A percentile compares a stretch with the other conserved stretches of the same genome.
phyloP scores from a whole-genome alignment of 2,113 vertebrate genomes.

The Lipotes vexillifer region DNA sequence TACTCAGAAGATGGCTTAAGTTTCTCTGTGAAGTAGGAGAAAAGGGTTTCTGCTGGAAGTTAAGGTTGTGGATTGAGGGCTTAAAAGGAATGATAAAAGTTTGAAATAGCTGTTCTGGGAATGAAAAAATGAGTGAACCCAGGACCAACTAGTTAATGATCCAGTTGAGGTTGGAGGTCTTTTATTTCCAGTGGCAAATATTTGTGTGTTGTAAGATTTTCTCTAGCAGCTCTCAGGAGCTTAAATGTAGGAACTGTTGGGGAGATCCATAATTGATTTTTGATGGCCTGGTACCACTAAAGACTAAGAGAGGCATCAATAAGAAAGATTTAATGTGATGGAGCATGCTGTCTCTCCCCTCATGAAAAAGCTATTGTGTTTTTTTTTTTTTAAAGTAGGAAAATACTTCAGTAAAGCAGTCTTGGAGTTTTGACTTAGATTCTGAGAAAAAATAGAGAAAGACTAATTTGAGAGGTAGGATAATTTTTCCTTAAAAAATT shows the following conservation, averaged over 20 bases:
- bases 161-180: background rate
- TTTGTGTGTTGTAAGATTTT: slow-evolving; percentile 9
- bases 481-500: background rate
- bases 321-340: background rate
- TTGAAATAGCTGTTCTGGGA: background rate
- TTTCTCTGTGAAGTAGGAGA: background rate
- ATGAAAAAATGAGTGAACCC: background rate
- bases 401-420: background rate
- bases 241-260: background rate
- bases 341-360: background rate
- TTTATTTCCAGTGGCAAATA: background rate
- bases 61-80: background rate
- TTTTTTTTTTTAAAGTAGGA: background rate
- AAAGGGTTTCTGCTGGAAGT: background rate
- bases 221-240: background rate
- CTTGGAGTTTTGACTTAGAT: background rate
- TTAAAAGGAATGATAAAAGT: background rate
- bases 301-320: background rate
- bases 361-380: background rate
- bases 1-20: background rate
- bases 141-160: background rate
- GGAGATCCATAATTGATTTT: background rate
- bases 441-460: background rate
- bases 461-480: background rate
- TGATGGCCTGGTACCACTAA: background rate